These are phyloP conservation scores for Baryphthengus martii DNA, from an alignment of 2,113 vertebrate species.

Conservation along the genomic window DNA sequence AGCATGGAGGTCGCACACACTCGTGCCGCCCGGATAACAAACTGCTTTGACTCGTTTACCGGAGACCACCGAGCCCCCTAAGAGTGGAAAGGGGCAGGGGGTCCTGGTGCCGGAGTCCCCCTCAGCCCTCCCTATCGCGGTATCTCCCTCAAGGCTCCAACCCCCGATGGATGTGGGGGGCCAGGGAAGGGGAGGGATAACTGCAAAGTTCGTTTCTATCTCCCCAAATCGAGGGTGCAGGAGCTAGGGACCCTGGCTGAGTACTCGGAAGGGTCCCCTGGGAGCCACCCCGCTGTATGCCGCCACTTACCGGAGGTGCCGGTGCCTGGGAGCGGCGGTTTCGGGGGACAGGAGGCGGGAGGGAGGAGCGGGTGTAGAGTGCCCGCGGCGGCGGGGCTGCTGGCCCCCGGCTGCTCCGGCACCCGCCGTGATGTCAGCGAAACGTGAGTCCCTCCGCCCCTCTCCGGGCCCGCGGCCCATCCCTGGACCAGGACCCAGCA, in stretches of 20 bases:
- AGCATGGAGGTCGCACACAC: not conserved
- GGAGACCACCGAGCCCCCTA: not conserved
- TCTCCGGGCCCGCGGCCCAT: conserved; percentile 18
- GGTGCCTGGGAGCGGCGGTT: not conserved
- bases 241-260: not conserved
- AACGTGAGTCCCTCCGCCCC: conserved; percentile 56
- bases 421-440: conserved; percentile 55
- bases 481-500: conserved; percentile 42
- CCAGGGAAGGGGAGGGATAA: not conserved
- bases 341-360: not conserved
- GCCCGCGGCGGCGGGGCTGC: not conserved
- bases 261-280: not conserved
- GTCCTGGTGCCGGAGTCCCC: not conserved
- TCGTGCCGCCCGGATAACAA: not conserved
- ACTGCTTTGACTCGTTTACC: not conserved
- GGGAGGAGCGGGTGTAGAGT: not conserved
- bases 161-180: not conserved
- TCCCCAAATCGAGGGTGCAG: not conserved
- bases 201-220: not conserved
- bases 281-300: not conserved
- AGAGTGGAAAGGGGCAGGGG: not conserved
- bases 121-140: not conserved
- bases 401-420: conserved; percentile 19
- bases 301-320: conserved; percentile 29
- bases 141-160: not conserved